These are phyloP conservation scores for Notodonta dromedarius DNA, from an alignment of 2,888 invertebrate genomes.

Conservation along the genomic window DNA sequence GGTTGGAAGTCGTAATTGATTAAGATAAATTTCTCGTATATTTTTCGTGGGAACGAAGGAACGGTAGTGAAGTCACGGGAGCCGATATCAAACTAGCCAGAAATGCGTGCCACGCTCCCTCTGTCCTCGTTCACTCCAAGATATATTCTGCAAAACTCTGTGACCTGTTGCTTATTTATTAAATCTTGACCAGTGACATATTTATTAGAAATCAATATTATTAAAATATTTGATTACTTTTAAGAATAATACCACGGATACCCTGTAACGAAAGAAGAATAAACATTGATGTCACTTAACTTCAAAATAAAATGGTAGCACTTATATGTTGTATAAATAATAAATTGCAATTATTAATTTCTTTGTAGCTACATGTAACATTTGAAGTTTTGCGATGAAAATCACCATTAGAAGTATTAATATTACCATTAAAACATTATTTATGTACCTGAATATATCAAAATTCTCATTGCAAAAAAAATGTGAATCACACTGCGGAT, in stretches of 20 bases:
- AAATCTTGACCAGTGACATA: slow-evolving; percentile 1
- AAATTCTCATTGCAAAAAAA: slow-evolving; percentile 23
- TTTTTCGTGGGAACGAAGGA: slow-evolving; percentile 52
- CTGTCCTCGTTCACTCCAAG: slow-evolving; percentile 63
- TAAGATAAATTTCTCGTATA: slow-evolving; percentile 50
- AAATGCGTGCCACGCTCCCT: slow-evolving; percentile 79
- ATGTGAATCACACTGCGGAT: slow-evolving; percentile 69
- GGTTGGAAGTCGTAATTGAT: slow-evolving; percentile 21
- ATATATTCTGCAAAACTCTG: slow-evolving; percentile 69
- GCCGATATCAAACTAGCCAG: slow-evolving; percentile 82
- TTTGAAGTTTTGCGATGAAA: too few species aligned
- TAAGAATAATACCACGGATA: not conserved
- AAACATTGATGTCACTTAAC: too few species aligned
- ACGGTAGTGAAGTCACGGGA: slow-evolving; percentile 75
- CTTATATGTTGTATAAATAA: too few species aligned
- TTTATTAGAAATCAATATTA: slow-evolving; percentile 3
- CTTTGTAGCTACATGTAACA: too few species aligned
- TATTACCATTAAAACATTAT: too few species aligned
- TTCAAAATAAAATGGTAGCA: too few species aligned
- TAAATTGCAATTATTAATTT: too few species aligned
- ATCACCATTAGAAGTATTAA: too few species aligned
- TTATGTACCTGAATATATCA: not conserved
- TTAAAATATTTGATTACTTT: not conserved
- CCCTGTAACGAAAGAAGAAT: not conserved
- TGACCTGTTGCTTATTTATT: slow-evolving; percentile 41